Evolutionary conservation across 1,140 invertebrate species (phyloP), one percentile per base, ranked within the genome.

Genomic region (Apis cerana): DNA sequence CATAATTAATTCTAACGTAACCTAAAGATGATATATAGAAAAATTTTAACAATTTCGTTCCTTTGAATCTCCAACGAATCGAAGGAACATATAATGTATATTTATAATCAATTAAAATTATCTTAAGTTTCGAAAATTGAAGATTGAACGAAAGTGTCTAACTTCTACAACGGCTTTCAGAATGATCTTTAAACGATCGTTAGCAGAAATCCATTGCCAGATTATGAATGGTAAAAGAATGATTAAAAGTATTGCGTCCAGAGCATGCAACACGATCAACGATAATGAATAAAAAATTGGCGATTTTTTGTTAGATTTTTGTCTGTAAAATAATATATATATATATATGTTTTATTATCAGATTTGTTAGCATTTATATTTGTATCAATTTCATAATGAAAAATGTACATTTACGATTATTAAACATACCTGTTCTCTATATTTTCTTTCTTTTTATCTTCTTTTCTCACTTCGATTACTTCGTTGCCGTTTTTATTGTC

Each of bases 1-100:
- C 72, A 91, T 85, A 17, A 89, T 56, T 54, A 91, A 64, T 70
- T 93, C 92, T 17, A 92, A 52, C 2, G 52, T 50, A 5, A 93
- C 85, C 92, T 92, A 43, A 43, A 69, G 23, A 48, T 15, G 27
- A 83, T 67, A 75, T 48, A 21, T n/a, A n/a, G 48, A 48, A 48
- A 19, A 13, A 48, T 48, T 8, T 9, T 15, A 71, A 19, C 2
- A 5, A 33, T 19, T 33, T 17, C 17, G n/a, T 12, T 71, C 21
- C 13, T 11, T 4, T 52, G 56, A 70, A 70, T 54, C 12, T 13
- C n/a, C 12, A 61, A 61, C 4, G 43, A 13, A 68, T 68, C 8
- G 43, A 62, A 10, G 21, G 23, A 21, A 23, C 10, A 62, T 33
- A 33, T 4, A 4, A 33, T 4, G 4, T 33, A 4, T 33, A 33